Percentiles rank a stretch among this genome's conserved stretches.
Conservation (phyloP, 2,888 invertebrate genomes). For the Hemicrepidius hirtus region DNA sequence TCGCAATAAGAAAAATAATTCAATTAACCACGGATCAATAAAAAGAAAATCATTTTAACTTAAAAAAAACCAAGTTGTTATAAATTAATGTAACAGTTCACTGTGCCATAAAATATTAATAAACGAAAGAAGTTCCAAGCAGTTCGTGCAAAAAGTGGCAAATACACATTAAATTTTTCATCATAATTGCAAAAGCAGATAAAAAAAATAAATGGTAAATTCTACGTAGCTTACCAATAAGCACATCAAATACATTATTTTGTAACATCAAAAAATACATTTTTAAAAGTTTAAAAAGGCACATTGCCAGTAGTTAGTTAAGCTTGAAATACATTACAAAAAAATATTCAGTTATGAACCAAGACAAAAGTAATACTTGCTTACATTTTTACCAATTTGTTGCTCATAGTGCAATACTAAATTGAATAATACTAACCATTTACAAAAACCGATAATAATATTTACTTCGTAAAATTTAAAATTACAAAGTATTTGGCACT, state of each 20-base stretch:
- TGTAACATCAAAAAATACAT: constrained; percentile 20
- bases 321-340: constrained; percentile 26
- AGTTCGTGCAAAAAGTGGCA: no score
- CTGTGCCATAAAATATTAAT: no score
- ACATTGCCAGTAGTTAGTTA: constrained; percentile 18
- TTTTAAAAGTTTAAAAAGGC: constrained; percentile 13
- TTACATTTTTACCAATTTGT: no score
- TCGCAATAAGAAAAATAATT: constrained; percentile 4
- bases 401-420: no score
- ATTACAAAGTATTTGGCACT: no score
- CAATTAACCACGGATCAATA: not conserved
- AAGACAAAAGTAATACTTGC: no score
- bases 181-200: not conserved
- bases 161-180: no score
- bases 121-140: no score
- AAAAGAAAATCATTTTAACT: not conserved
- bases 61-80: not conserved
- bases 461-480: no score
- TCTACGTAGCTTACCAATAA: not conserved
- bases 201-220: not conserved
- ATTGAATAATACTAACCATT: no score
- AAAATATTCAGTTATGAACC: not conserved
- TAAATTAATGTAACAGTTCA: not conserved
- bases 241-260: constrained; percentile 21
- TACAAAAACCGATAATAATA: no score